These are phyloP conservation scores for Ichneumoninae sp. DNA, from an alignment of 2,888 invertebrate genomes.

Conservation along the genomic window DNA sequence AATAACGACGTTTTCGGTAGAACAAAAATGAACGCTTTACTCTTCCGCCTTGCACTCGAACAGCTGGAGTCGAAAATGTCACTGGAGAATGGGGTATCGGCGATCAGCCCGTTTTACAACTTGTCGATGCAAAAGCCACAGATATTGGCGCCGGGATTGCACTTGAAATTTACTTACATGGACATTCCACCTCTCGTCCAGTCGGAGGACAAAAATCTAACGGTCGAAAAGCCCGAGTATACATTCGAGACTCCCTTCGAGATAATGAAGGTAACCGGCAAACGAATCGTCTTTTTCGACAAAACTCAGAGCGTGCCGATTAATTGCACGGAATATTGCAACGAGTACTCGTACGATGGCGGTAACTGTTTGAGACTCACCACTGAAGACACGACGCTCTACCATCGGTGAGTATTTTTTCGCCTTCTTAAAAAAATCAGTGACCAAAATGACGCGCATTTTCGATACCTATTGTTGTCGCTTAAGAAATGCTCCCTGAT, in stretches of 20 bases:
- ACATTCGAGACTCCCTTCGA: slow-evolving; percentile 77
- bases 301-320: slow-evolving; percentile 64
- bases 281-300: slow-evolving; percentile 69
- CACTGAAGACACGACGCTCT: slow-evolving; percentile 71
- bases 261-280: slow-evolving; percentile 72
- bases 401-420: slow-evolving; percentile 77
- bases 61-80: slow-evolving; percentile 43
- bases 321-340: slow-evolving; percentile 76
- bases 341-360: slow-evolving; percentile 78
- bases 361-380: slow-evolving; percentile 80
- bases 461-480: too few species aligned
- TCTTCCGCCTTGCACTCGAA: background rate
- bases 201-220: slow-evolving; percentile 49
- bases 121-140: slow-evolving; percentile 79
- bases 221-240: slow-evolving; percentile 65
- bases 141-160: slow-evolving; percentile 73
- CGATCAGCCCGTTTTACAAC: slow-evolving; percentile 75
- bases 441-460: too few species aligned
- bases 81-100: slow-evolving; percentile 34
- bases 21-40: background rate
- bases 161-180: slow-evolving; percentile 74
- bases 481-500: too few species aligned
- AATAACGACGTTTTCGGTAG: background rate
- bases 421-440: too few species aligned
- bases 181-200: slow-evolving; percentile 51